These are phyloP conservation scores for Anniella stebbinsi DNA, from an alignment of 2,797 vertebrate genomes.

Conservation along the genomic window DNA sequence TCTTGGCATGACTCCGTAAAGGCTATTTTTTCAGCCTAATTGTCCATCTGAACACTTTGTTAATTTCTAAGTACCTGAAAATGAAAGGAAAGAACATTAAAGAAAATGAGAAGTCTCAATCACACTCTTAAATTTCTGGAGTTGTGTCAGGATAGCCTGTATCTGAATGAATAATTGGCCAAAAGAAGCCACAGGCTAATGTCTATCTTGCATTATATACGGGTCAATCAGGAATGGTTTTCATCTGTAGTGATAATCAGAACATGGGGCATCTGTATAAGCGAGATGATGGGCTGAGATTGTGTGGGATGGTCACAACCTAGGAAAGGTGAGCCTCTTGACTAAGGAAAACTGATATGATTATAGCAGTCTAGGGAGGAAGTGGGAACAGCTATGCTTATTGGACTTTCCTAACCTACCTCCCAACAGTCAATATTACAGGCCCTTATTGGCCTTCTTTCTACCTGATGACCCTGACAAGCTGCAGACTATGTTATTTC, in stretches of 20 bases:
- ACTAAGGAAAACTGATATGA: neutral
- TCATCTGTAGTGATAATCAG: neutral
- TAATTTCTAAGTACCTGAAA: constrained; percentile 28
- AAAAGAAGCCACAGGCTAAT: neutral
- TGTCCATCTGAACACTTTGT: neutral
- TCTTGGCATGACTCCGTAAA: neutral
- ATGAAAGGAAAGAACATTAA: neutral
- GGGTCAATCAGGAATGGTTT: neutral
- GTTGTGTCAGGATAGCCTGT: neutral
- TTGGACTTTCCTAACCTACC: neutral
- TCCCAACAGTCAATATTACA: neutral
- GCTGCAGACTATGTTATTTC: neutral
- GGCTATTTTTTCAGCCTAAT: neutral
- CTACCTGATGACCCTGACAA: neutral
- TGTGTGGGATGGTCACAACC: neutral
- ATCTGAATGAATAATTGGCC: neutral
- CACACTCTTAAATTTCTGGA: neutral
- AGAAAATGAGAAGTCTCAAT: neutral
- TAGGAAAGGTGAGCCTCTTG: neutral
- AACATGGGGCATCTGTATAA: neutral
- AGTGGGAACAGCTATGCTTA: neutral
- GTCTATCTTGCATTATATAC: no score
- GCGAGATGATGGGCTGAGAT: neutral
- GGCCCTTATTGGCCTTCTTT: neutral
- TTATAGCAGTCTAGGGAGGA: neutral